Conservation (phyloP, 2,113 vertebrate genomes). For the Aramus guarauna region DNA sequence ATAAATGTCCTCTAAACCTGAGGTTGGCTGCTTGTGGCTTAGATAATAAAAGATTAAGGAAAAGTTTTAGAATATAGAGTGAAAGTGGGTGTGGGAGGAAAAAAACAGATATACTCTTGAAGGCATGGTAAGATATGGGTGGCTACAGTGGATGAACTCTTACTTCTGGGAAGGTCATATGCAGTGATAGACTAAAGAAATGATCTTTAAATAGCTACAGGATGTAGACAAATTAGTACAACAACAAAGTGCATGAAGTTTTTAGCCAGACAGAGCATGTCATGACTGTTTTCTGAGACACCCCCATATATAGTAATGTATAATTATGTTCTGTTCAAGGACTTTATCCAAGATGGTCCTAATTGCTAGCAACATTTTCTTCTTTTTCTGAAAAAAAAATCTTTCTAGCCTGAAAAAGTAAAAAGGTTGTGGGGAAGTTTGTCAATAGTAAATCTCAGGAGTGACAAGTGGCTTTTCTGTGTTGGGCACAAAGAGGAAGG, state of each 20-base stretch:
- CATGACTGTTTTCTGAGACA: neutral
- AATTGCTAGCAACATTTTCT: neutral
- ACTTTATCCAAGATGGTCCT: neutral
- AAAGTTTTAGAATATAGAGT: neutral
- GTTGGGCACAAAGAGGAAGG: neutral
- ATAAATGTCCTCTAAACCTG: neutral
- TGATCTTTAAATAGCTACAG: neutral
- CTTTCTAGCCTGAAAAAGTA: neutral
- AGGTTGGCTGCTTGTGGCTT: neutral
- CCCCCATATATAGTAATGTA: neutral
- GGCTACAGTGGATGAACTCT: neutral
- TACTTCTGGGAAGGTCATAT: neutral
- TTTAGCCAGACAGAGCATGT: neutral
- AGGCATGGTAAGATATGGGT: neutral
- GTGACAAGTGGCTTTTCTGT: neutral
- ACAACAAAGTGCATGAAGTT: neutral
- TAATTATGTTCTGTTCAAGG: neutral
- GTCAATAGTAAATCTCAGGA: neutral
- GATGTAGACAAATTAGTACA: neutral
- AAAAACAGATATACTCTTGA: neutral
- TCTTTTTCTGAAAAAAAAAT: neutral
- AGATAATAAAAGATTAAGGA: neutral
- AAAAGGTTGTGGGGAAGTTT: neutral
- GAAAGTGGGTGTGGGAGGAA: neutral
- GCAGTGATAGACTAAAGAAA: neutral